Evolutionary conservation across 2,113 vertebrate species (phyloP).

Genomic region (Nanorana parkeri): DNA sequence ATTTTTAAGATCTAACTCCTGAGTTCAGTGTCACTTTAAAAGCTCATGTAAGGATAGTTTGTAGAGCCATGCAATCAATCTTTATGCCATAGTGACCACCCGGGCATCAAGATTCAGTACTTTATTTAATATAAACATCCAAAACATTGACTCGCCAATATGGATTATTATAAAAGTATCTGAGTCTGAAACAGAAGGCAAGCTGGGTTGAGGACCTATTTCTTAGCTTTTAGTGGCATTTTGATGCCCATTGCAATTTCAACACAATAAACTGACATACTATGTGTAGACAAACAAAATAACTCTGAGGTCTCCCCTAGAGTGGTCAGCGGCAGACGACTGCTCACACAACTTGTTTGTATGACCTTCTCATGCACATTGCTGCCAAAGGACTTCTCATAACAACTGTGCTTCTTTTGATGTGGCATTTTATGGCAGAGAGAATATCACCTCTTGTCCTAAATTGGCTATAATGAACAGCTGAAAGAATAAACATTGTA

Average conservation of each 20-base stretch:
- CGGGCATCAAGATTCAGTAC: no score
- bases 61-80: no score
- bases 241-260: constrained; percentile 19
- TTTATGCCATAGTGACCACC: no score
- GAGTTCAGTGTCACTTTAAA: no score
- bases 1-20: no score
- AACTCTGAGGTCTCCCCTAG: constrained; percentile 18
- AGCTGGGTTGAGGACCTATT: not conserved
- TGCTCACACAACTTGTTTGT: constrained; percentile 50
- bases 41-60: no score
- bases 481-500: constrained; percentile 57
- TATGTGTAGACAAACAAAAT: constrained; percentile 19
- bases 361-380: constrained; percentile 54
- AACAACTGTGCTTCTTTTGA: constrained; percentile 57
- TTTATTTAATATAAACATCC: no score
- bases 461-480: constrained; percentile 58
- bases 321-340: constrained; percentile 18
- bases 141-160: no score
- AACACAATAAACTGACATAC: constrained; percentile 15
- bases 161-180: no score
- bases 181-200: not conserved
- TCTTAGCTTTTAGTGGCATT: constrained; percentile 21
- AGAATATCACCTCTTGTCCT: constrained; percentile 56
- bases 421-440: constrained; percentile 56
- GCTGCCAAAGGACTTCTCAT: constrained; percentile 51